A percentile compares a stretch with the other conserved stretches of the same genome.
Conservation (phyloP, 2,113 vertebrate species). For the Dipodomys merriami region DNA sequence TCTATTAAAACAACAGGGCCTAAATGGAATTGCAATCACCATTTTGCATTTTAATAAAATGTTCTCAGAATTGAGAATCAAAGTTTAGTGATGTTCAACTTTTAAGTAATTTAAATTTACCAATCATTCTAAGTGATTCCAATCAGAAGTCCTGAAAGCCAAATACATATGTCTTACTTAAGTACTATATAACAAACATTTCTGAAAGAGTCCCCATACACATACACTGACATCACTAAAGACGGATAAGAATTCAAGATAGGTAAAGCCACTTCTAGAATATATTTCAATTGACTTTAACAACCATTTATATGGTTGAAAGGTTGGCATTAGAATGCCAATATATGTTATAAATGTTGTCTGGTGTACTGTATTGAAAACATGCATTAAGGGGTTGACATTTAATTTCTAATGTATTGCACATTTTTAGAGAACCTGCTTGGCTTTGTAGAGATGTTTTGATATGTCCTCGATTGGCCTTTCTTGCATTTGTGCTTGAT, state of each 20-base stretch:
- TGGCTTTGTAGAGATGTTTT: conserved; percentile 40
- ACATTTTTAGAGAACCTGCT: conserved; percentile 3
- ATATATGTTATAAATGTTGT: not conserved
- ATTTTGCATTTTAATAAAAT: not conserved
- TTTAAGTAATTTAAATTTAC: not conserved
- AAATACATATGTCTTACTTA: not conserved
- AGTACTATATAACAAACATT: not conserved
- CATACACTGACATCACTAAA: not conserved
- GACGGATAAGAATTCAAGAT: not conserved
- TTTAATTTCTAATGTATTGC: conserved; percentile 39
- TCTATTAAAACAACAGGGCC: not conserved
- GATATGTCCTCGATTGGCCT: conserved; percentile 20
- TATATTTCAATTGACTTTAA: conserved; percentile 25
- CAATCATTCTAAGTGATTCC: not conserved
- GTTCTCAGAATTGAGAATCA: conserved; percentile 4
- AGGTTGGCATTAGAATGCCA: not conserved
- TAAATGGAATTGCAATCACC: not conserved
- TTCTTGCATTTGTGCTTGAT: conserved; percentile 1
- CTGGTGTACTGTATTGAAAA: not conserved
- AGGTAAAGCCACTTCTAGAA: not conserved
- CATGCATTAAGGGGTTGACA: not conserved
- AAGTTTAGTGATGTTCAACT: not conserved
- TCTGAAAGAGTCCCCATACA: not conserved
- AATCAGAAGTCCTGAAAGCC: not conserved
- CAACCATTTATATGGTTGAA: not conserved